These are phyloP conservation scores for Tubulanus polymorphus DNA, from an alignment of 2,888 invertebrate genomes.

Conservation along the genomic window DNA sequence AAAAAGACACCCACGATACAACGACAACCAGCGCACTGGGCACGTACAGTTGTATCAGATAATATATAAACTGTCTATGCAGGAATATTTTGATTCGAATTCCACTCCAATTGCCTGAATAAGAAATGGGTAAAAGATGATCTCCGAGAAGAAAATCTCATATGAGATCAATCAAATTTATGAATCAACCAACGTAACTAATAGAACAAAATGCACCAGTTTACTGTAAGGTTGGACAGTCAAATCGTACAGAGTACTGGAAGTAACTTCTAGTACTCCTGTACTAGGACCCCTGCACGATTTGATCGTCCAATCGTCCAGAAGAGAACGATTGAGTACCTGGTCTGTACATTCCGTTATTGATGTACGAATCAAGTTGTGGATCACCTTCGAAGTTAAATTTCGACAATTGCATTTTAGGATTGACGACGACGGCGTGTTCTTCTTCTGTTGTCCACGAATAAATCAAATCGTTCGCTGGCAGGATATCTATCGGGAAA, in stretches of 20 bases:
- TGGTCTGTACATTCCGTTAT: neutral
- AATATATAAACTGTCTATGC: neutral
- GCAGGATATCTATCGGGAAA: too few relatives aligned
- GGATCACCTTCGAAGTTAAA: neutral
- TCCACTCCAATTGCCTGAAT: constrained; percentile 2
- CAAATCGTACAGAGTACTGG: too few relatives aligned
- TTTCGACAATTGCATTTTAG: neutral
- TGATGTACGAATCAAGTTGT: neutral
- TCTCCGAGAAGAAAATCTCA: too few relatives aligned
- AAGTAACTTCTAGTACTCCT: too few relatives aligned
- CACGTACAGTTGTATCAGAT: neutral
- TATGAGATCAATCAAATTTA: too few relatives aligned
- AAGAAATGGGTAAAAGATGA: too few relatives aligned
- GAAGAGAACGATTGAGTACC: too few relatives aligned
- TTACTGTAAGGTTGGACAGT: too few relatives aligned
- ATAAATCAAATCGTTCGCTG: neutral
- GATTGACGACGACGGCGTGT: neutral
- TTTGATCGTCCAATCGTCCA: too few relatives aligned
- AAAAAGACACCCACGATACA: constrained; percentile 1
- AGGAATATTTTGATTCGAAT: neutral
- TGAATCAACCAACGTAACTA: too few relatives aligned
- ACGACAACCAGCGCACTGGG: constrained; percentile 2
- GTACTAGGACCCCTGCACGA: too few relatives aligned
- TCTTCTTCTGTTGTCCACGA: neutral
- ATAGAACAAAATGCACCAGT: too few relatives aligned